A percentile compares a stretch with the other conserved stretches of the same genome.
Evolutionary conservation across 2,888 invertebrate genomes (phyloP).

Genomic region (Drosophila kokeensis): DNA sequence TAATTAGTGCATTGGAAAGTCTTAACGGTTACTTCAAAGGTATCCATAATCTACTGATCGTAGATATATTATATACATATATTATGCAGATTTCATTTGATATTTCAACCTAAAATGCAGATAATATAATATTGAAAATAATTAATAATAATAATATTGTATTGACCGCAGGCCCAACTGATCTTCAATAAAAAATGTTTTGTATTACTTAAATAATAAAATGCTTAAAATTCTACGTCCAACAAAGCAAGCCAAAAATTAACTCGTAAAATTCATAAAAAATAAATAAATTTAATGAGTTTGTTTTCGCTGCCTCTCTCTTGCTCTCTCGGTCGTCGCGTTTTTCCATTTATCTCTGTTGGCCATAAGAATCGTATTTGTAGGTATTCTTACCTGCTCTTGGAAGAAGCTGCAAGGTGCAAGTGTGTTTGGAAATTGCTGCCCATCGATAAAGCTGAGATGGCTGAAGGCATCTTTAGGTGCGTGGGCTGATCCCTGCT

Average conservation of each 20-base stretch:
- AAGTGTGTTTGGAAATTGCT: constrained; percentile 22
- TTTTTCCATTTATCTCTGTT: background rate
- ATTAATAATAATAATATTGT: background rate
- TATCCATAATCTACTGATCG: too few relatives aligned
- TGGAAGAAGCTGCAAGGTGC: constrained; percentile 25
- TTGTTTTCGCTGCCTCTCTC: background rate
- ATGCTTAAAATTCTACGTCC: too few relatives aligned
- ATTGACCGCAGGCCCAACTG: background rate
- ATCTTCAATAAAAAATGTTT: too few relatives aligned
- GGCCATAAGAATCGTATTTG: background rate
- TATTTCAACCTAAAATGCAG: background rate
- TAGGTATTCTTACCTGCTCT: background rate
- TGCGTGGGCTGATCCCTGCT: constrained; percentile 37
- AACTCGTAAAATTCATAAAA: background rate
- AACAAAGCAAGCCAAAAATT: background rate
- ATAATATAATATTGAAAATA: background rate
- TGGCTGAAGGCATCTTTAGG: background rate
- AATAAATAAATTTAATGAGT: background rate
- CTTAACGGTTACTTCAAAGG: background rate
- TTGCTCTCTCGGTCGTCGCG: too few relatives aligned
- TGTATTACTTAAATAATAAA: too few relatives aligned
- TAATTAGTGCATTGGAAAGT: constrained; percentile 18
- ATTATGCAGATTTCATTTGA: background rate
- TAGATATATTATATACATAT: background rate
- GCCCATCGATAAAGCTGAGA: constrained; percentile 6